Evolutionary conservation across 2,113 vertebrate species (phyloP), one percentile per base, ranked within the genome.

Genomic region (Pelecanoides urinatrix): DNA sequence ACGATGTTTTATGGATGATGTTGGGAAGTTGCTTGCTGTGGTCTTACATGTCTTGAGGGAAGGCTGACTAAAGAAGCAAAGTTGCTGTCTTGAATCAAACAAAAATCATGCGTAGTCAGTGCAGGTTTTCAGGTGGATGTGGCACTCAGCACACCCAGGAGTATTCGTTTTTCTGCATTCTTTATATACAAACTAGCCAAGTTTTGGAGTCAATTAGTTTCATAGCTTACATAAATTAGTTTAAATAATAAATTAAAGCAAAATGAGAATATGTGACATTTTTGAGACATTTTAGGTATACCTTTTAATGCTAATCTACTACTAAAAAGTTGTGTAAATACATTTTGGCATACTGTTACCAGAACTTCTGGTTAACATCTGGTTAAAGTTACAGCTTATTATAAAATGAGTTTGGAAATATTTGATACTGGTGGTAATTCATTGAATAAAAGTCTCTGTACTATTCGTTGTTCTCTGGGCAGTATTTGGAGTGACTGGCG

Each of bases 11-110:
- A 76, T 45, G 76, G 90, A 58, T 90, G 26, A 63, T 78, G 55
- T 6, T 82, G 65, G 26, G 59, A 96, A 95, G 90, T 74, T 95
- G 62, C 38, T 96, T 61, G 59, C 73, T 90, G 82, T 95, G 85
- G 66, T 55, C 55, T 89, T 63, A 49, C 72, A 11, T n/a, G 30
- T 45, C 72, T 36, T 23, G 36, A 45, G 68, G 59, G 76, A 84
- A 86, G 61, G 27, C 44, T 85, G 82, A 17, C 59, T 42, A 13
- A 93, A 93, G 27, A 42, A 56, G 71, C 47, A 52, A 91, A 94
- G 70, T 85, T 79, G 50, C 89, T 90, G 36, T 45, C 61, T 92
- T 34, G 58, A 79, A 40, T 93, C 70, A 47, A 59, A 53, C 20
- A 67, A 58, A 79, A 79, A 79, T 68, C 23, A 7, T 14, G 36